These are phyloP conservation scores for Trachymyrmex cornetzi DNA, from an alignment of 1,140 invertebrate genomes.

Conservation along the genomic window DNA sequence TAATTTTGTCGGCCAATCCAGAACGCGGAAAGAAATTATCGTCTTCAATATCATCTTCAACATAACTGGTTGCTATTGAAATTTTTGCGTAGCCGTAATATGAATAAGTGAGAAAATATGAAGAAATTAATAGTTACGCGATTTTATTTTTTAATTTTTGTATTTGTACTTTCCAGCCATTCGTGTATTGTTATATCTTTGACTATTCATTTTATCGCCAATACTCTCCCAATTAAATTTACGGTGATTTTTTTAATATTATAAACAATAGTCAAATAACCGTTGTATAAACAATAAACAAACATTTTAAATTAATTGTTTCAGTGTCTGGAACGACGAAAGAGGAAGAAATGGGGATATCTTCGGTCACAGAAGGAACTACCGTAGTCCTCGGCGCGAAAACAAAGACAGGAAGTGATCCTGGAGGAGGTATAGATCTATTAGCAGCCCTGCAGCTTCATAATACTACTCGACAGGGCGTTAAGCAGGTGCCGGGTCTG, in stretches of 20 bases:
- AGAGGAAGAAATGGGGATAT: conserved; percentile 81
- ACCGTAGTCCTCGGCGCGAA: conserved; percentile 75
- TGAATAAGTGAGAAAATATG: neutral
- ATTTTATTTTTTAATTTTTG: neutral
- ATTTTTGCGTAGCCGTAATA: neutral
- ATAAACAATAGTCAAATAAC: neutral
- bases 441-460: conserved; percentile 88
- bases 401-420: conserved; percentile 79
- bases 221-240: conserved; percentile 4
- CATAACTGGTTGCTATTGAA: neutral
- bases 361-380: conserved; percentile 71
- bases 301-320: conserved; percentile 63
- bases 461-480: conserved; percentile 88
- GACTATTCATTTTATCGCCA: neutral
- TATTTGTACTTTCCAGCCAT: neutral
- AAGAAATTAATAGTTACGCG: neutral
- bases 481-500: conserved; percentile 87
- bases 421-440: conserved; percentile 87
- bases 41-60: neutral
- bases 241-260: neutral
- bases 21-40: neutral
- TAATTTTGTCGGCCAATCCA: neutral
- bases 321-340: conserved; percentile 83
- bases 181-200: neutral
- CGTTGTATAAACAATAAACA: neutral